Base-by-base conservation (phyloP, 2,888 invertebrate genomes). In the Platerodrilus igneus region DNA sequence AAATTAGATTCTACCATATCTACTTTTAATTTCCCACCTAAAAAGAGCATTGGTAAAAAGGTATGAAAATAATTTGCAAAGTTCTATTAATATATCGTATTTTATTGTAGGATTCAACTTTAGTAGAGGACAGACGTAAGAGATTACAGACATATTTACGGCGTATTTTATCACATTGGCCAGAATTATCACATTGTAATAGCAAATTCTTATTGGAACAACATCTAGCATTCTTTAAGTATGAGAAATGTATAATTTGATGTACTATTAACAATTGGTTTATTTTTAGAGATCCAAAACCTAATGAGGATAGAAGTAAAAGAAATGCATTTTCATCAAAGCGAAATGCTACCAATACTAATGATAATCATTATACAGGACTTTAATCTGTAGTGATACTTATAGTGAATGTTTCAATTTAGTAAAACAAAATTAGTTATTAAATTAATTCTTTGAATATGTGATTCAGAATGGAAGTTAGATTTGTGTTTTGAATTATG, bases 11-110 rank as follows among this genome's bases (percentile, higher is more conserved):
- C 84, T 1, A 74, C 82, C 41, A 80, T 93, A 33, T 78, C 81
- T 11, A 78, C 80, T 3, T 88, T 91, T 61, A 87, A 90, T 62
- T 94, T 96, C 70, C 95, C 96, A 5, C 93, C 92, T 1, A 96
- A 96, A 69, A 95, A 93, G 70, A 86, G 89, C 39, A 76, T 96
- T 54, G 87, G 94, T 16, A 93, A 91, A 68, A 89, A 90, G 76
- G 91, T 89, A 69, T 58, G 46, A 37, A 13, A 19, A 20, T 22
- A 18, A n/a, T n/a, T n/a, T n/a, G n/a, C n/a, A n/a, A n/a, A n/a
- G n/a, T n/a, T 27, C 2, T 2, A n/a, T 4, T 21, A 22, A 18
- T 32, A 16, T 25, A 15, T 6, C 8, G 20, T 31, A 23, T 19
- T 18, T 35, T 38, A 21, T 51, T 60, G 45, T 45, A 86, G 85